phyloP scores from a whole-genome alignment of 2,888 invertebrate genomes.

The Galeopsomyia nigrocyanea region DNA sequence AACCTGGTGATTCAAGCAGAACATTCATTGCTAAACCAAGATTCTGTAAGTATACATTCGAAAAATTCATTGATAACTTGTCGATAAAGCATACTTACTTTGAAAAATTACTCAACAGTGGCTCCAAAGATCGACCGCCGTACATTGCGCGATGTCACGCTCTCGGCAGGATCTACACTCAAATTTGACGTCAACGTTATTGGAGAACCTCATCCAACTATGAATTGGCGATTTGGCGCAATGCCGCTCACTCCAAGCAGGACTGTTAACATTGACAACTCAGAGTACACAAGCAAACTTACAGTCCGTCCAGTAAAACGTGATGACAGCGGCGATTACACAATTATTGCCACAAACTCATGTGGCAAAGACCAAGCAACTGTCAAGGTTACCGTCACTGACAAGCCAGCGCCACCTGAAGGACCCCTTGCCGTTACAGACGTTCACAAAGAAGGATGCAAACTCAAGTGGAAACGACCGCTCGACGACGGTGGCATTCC shows the following conservation, averaged over 20 bases:
- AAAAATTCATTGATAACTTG: background rate
- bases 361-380: conserved; percentile 89
- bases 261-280: conserved; percentile 84
- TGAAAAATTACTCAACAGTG: conserved; percentile 70
- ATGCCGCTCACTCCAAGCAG: conserved; percentile 80
- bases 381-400: conserved; percentile 86
- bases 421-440: conserved; percentile 92
- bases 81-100: background rate
- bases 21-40: conserved; percentile 88
- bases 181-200: conserved; percentile 94
- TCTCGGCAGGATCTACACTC: conserved; percentile 93
- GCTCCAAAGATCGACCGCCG: conserved; percentile 97
- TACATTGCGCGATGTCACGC: conserved; percentile 88
- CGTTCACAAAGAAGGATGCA: conserved; percentile 93
- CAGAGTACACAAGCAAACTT: conserved; percentile 90
- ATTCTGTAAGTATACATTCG: conserved; percentile 72
- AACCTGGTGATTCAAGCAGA: conserved; percentile 90
- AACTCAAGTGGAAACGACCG: conserved; percentile 95
- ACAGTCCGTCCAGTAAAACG: conserved; percentile 85
- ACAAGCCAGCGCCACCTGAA: conserved; percentile 89
- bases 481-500: conserved; percentile 95
- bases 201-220: conserved; percentile 95
- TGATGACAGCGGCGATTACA: conserved; percentile 89
- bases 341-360: conserved; percentile 86
- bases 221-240: conserved; percentile 92